Evolutionary conservation across 2,113 vertebrate genomes (phyloP).

Genomic region (Theristicus caerulescens): DNA sequence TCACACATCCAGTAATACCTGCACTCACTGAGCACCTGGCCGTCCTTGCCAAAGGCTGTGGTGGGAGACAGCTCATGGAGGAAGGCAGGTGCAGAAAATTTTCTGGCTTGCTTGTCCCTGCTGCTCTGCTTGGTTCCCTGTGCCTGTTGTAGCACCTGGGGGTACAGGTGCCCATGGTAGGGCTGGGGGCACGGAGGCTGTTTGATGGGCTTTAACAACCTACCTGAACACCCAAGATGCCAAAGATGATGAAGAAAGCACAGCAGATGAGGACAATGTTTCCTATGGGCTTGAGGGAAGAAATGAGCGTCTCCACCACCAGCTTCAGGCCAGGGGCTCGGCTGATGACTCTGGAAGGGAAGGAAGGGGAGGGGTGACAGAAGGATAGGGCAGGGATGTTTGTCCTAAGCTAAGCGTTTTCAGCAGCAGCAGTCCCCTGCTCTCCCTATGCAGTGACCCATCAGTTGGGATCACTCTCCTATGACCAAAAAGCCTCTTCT

Average conservation of each 20-base stretch:
- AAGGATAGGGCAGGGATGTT: not conserved
- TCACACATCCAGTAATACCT: not conserved
- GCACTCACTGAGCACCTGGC: not conserved
- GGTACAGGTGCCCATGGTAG: not conserved
- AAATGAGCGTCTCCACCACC: slow-evolving; percentile 96
- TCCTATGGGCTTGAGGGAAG: slow-evolving; percentile 96
- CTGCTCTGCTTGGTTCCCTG: not conserved
- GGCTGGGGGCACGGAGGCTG: not conserved
- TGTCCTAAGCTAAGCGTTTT: not conserved
- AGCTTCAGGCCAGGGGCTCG: slow-evolving; percentile 94
- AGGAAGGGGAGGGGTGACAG: not conserved
- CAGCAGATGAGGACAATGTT: slow-evolving; percentile 99
- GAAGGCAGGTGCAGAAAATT: not conserved
- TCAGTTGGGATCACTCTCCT: not conserved
- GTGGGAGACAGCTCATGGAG: not conserved
- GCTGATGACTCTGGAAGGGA: slow-evolving; percentile 87
- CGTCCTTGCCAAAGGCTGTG: not conserved
- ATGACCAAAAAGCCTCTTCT: not conserved
- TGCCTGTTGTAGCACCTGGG: not conserved
- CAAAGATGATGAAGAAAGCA: slow-evolving; percentile 99
- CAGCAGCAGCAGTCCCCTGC: not conserved
- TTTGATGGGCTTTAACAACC: not conserved
- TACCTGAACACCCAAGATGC: slow-evolving; percentile 97
- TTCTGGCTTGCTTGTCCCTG: not conserved
- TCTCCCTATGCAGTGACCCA: not conserved